These are phyloP conservation scores for Holothuria glaberrima DNA, from an alignment of 35 echinoderm and acorn worm species.

Conservation along the genomic window DNA sequence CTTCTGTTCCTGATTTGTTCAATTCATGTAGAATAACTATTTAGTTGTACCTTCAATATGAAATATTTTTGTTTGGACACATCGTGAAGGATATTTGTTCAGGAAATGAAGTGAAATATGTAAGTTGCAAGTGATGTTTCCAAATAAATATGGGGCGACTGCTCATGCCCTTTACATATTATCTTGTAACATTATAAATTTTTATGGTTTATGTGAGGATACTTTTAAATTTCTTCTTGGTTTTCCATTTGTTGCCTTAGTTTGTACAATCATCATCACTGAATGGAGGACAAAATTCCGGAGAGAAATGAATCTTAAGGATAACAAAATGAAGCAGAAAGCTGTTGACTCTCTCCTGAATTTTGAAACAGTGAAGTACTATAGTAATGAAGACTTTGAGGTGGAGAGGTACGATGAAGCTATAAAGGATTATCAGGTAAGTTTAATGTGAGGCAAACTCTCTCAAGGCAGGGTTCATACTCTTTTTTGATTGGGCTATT, in stretches of 20 bases:
- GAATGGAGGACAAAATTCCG: constrained; percentile 95
- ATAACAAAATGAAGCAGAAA: constrained; percentile 94
- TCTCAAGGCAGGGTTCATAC: too few relatives aligned
- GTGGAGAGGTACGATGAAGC: constrained; percentile 75
- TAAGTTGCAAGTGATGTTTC: too few relatives aligned
- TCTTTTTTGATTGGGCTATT: too few relatives aligned
- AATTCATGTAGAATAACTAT: too few relatives aligned
- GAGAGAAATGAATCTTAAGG: constrained; percentile 85
- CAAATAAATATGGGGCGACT: too few relatives aligned
- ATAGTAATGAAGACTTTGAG: constrained; percentile 95
- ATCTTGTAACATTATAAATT: not conserved
- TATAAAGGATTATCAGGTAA: constrained; percentile 91
- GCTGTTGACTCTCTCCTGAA: constrained; percentile 93
- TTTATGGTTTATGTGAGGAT: too few relatives aligned
- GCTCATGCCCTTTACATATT: too few relatives aligned
- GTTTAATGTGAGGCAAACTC: not conserved
- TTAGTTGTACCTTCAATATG: too few relatives aligned
- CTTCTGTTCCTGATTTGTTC: too few relatives aligned
- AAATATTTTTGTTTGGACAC: too few relatives aligned
- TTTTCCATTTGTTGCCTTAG: constrained; percentile 28
- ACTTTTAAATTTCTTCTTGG: not conserved
- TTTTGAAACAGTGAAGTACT: constrained; percentile 99
- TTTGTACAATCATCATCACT: constrained; percentile 76
- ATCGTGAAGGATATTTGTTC: too few relatives aligned
- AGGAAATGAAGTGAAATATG: too few relatives aligned